Percentiles rank a stretch among this genome's conserved stretches.
Evolutionary conservation across 2,797 vertebrate species (phyloP).

Genomic region (Loris lydekkerianus): DNA sequence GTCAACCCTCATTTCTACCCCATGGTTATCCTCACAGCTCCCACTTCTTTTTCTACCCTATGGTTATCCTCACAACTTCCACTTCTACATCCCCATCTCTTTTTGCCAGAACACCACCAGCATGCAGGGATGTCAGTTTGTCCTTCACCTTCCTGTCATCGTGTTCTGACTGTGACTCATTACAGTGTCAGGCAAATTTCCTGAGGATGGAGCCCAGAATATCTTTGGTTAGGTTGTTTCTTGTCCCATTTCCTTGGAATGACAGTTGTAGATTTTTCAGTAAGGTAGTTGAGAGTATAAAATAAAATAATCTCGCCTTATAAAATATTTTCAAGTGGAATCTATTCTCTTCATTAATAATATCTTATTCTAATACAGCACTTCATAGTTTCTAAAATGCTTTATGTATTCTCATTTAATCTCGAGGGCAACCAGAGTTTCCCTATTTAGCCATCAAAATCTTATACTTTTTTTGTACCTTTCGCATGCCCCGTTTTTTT

Average conservation of each 20-base stretch:
- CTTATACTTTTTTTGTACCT: slow-evolving; percentile 25
- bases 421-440: not conserved
- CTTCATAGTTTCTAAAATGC: slow-evolving; percentile 45
- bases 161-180: not conserved
- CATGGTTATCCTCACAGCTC: not conserved
- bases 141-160: not conserved
- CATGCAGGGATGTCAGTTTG: not conserved
- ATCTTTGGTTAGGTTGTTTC: not conserved
- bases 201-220: not conserved
- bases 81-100: not conserved
- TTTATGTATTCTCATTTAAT: slow-evolving; percentile 2
- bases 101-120: not conserved
- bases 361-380: not conserved
- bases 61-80: not conserved
- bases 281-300: slow-evolving; percentile 11
- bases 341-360: not conserved
- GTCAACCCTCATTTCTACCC: not conserved
- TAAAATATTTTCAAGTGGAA: slow-evolving; percentile 44
- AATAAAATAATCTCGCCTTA: slow-evolving; percentile 2
- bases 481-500: not conserved
- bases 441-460: not conserved
- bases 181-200: not conserved
- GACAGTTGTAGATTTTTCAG: slow-evolving; percentile 27
- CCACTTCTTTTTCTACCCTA: not conserved
- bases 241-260: not conserved